Evolutionary conservation across 2,797 vertebrate species (phyloP).

Genomic region (Eulemur coronatus): DNA sequence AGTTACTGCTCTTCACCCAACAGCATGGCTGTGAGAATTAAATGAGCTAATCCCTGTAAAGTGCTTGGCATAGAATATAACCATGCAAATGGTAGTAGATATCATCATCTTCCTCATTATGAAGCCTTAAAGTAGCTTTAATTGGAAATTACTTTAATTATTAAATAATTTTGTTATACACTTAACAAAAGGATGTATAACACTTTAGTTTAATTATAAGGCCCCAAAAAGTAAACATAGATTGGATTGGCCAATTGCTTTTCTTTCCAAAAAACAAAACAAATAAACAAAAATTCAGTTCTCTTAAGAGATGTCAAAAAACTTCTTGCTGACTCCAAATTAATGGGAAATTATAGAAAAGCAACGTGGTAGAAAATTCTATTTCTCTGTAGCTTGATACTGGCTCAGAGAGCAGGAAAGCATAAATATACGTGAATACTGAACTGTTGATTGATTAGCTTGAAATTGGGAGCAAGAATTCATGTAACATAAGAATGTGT

Average conservation of each 20-base stretch:
- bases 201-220: conserved; percentile 18
- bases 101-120: background rate
- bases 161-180: background rate
- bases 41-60: background rate
- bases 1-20: background rate
- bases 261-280: background rate
- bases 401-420: background rate
- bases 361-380: background rate
- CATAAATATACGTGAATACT: background rate
- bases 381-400: background rate
- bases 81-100: background rate
- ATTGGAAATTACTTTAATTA: background rate
- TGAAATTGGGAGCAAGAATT: background rate
- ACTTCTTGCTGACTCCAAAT: background rate
- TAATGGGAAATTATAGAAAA: background rate
- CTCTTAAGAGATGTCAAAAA: background rate
- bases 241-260: background rate
- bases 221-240: background rate
- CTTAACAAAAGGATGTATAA: background rate
- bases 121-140: background rate
- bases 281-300: background rate
- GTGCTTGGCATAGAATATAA: background rate
- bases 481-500: background rate
- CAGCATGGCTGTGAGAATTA: background rate
- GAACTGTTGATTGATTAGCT: background rate